Base-by-base conservation (phyloP, 2,797 vertebrate genomes). In the Pterois miles region DNA sequence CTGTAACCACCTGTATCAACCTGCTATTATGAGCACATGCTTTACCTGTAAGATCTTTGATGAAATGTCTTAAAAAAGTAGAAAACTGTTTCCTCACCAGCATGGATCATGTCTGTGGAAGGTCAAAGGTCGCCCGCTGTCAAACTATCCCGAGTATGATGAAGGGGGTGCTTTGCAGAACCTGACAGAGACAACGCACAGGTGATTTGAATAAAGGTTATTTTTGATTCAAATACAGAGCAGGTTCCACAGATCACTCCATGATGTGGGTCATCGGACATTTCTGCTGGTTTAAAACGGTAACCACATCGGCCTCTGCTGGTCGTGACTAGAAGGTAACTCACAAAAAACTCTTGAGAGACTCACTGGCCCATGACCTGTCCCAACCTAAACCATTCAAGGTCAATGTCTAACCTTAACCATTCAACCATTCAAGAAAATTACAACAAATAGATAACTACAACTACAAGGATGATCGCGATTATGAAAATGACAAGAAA, bases 41-140 rank as follows among this genome's bases (percentile, higher is more conserved):
- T 63, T 22, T 43, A 50, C 13, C 20, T 65, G 10, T 46, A 52
- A 54, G 22, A 40, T 65, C 27, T 36, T 31, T 18, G 5, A 46
- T 78, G 4, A 34, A 34, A 34, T 6, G 2, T 34, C 33, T 34
- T 6, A 6, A 57, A 60, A 66, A 52, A 74, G 33, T 1, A 40
- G 18, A 53, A 13, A 6, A 12, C 0, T 6, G 20, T 38, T 63
- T 56, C 25, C n/a, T 58, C 46, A 57, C 8, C 48, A 46, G 11
- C 54, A 25, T 29, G 33, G 48, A 79, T 29, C 53, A n/a, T 22
- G 31, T 70, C 64, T 50, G 40, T 1, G 9, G 53, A 53, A 27
- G 76, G 74, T 83, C 53, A 65, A 48, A 57, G 63, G 64, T 53
- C n/a, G 1, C 18, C 59, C 31, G 27, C 76, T 72, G 71, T 72